A percentile compares a stretch with the other conserved stretches of the same genome.
These are phyloP conservation scores for Girardinus metallicus DNA, from an alignment of 2,797 vertebrate species.

Conservation along the genomic window DNA sequence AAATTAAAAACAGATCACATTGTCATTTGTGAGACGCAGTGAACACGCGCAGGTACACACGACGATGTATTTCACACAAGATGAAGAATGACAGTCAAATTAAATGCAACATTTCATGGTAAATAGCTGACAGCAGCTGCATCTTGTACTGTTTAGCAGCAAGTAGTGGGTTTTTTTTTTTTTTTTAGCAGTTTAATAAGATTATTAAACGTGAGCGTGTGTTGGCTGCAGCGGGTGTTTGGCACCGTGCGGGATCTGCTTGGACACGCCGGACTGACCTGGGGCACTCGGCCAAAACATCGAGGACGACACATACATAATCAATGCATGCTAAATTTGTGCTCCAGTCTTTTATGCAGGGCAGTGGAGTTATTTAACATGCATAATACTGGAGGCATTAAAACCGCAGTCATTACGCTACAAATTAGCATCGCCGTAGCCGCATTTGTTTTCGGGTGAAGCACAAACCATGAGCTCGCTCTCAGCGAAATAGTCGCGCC, in stretches of 20 bases:
- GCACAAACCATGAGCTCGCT: slow-evolving; percentile 29
- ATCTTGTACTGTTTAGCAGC: slow-evolving; percentile 31
- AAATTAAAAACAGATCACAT: slow-evolving; percentile 33
- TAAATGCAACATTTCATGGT: slow-evolving; percentile 44
- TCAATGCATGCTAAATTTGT: slow-evolving; percentile 36
- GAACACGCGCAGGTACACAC: slow-evolving; percentile 26
- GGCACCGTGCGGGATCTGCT: slow-evolving; percentile 29
- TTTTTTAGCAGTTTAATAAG: slow-evolving; percentile 22
- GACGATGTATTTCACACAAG: slow-evolving; percentile 15
- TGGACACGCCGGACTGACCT: slow-evolving; percentile 22
- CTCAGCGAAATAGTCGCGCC: slow-evolving; percentile 10
- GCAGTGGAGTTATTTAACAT: slow-evolving; percentile 34
- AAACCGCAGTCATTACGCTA: slow-evolving; percentile 38
- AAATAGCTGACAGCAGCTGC: slow-evolving; percentile 36
- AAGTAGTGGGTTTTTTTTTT: slow-evolving; percentile 6
- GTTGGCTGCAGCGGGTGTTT: slow-evolving; percentile 28
- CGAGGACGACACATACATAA: slow-evolving; percentile 40
- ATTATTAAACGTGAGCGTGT: slow-evolving; percentile 36
- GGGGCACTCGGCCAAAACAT: slow-evolving; percentile 44
- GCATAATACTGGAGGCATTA: slow-evolving; percentile 25
- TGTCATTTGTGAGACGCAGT: slow-evolving; percentile 26
- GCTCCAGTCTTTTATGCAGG: slow-evolving; percentile 26
- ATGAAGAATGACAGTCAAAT: slow-evolving; percentile 31
- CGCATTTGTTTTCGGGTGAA: slow-evolving; percentile 27
- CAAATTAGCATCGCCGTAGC: slow-evolving; percentile 26